These are phyloP conservation scores for Phaethornis superciliosus DNA, from an alignment of 2,113 vertebrate species.

Conservation along the genomic window DNA sequence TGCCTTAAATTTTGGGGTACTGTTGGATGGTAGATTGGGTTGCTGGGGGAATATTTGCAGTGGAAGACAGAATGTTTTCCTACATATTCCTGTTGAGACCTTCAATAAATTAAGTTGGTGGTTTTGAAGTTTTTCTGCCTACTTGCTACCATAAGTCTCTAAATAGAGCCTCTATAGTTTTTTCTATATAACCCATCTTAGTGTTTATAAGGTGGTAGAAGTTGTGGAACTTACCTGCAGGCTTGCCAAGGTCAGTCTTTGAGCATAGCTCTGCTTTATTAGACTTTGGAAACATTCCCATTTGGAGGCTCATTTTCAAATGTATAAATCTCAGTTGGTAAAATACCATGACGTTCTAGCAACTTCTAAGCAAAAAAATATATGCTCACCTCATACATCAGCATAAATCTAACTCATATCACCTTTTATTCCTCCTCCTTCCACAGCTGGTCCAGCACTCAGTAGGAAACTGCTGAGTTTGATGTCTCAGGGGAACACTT, in stretches of 20 bases:
- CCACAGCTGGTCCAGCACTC: constrained; percentile 17
- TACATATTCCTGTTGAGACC: constrained; percentile 71
- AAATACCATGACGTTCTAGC: constrained; percentile 76
- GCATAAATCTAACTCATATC: constrained; percentile 62
- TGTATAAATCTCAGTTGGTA: constrained; percentile 71
- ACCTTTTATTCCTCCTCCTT: constrained; percentile 58
- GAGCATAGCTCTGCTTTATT: constrained; percentile 81
- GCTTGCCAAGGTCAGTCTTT: constrained; percentile 77
- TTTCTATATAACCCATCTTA: constrained; percentile 80
- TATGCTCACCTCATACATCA: constrained; percentile 74
- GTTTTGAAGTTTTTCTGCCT: constrained; percentile 82
- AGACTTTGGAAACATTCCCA: constrained; percentile 78
- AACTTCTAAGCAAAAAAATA: constrained; percentile 68
- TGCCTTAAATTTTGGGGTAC: constrained; percentile 35
- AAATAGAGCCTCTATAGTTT: constrained; percentile 78
- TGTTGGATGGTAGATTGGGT: constrained; percentile 7
- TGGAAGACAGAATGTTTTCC: constrained; percentile 71
- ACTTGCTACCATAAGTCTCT: constrained; percentile 78
- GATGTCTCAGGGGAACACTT: constrained; percentile 32
- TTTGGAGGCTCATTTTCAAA: constrained; percentile 78
- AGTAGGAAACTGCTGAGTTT: constrained; percentile 44
- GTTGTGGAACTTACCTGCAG: constrained; percentile 78
- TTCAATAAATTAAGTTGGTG: constrained; percentile 82
- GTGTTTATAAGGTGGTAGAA: constrained; percentile 84
- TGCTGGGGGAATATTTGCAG: constrained; percentile 64